phyloP scores from a whole-genome alignment of 2,888 invertebrate genomes.

The Heliconius charithonia region DNA sequence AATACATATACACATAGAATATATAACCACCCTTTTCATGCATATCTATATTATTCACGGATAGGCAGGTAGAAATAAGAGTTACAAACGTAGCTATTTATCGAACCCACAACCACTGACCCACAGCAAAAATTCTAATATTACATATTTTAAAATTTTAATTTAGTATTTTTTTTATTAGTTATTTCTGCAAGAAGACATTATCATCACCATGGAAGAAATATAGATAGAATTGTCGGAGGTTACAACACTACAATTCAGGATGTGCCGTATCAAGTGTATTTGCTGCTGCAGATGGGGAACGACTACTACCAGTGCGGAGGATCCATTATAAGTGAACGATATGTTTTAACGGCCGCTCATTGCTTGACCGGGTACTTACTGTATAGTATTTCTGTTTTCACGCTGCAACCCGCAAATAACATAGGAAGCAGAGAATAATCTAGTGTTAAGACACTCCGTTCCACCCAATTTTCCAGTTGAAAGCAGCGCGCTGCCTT shows the following conservation, averaged over 20 bases:
- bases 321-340: slow-evolving; percentile 69
- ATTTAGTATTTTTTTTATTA: slow-evolving; percentile 1
- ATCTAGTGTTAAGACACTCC: too few species aligned
- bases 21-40: not conserved
- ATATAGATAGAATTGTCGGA: slow-evolving; percentile 70
- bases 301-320: slow-evolving; percentile 69
- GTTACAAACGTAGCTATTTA: too few species aligned
- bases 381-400: not conserved
- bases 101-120: not conserved
- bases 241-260: slow-evolving; percentile 68
- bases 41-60: too few species aligned
- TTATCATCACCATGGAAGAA: slow-evolving; percentile 47
- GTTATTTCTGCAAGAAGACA: slow-evolving; percentile 55
- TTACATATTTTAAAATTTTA: not conserved
- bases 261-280: slow-evolving; percentile 70
- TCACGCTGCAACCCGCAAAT: not conserved
- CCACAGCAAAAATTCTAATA: not conserved
- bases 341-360: slow-evolving; percentile 75
- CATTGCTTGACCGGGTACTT: slow-evolving; percentile 72
- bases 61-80: too few species aligned
- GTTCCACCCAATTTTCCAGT: too few species aligned
- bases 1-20: too few species aligned
- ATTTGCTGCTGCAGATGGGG: slow-evolving; percentile 62
- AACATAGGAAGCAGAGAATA: too few species aligned
- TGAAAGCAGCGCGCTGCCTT: too few species aligned